Conservation (phyloP, 2,888 invertebrate species). For the Gryllus longicercus region DNA sequence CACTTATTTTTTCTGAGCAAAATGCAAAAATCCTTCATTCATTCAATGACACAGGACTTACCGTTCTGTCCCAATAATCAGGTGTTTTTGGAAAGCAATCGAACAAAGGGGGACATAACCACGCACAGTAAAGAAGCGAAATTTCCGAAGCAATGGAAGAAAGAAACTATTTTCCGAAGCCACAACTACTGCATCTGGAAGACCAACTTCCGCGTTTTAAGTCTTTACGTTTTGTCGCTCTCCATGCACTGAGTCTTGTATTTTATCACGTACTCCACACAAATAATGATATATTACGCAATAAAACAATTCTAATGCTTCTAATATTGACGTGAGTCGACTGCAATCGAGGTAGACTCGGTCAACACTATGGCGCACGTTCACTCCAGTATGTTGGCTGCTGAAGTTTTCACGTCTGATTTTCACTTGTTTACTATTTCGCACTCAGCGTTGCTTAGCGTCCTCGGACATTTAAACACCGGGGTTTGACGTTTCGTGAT, state of each 20-base stretch:
- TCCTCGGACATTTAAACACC: background rate
- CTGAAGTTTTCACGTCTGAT: background rate
- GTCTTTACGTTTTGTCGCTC: background rate
- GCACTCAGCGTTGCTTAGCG: background rate
- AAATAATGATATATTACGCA: background rate
- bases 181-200: background rate
- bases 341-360: constrained; percentile 5
- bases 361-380: constrained; percentile 6
- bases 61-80: background rate
- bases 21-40: background rate
- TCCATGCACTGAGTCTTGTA: too few relatives aligned
- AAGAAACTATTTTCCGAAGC: constrained; percentile 5
- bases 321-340: background rate
- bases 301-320: background rate
- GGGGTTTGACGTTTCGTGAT: background rate
- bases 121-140: background rate
- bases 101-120: background rate
- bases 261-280: too few relatives aligned
- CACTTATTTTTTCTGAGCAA: background rate
- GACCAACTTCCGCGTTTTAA: background rate
- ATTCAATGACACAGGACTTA: background rate
- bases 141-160: background rate
- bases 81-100: background rate
- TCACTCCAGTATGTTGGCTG: constrained; percentile 17
- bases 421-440: background rate